These are phyloP conservation scores for Nomada goodeniana DNA, from an alignment of 2,888 invertebrate species.

Conservation along the genomic window DNA sequence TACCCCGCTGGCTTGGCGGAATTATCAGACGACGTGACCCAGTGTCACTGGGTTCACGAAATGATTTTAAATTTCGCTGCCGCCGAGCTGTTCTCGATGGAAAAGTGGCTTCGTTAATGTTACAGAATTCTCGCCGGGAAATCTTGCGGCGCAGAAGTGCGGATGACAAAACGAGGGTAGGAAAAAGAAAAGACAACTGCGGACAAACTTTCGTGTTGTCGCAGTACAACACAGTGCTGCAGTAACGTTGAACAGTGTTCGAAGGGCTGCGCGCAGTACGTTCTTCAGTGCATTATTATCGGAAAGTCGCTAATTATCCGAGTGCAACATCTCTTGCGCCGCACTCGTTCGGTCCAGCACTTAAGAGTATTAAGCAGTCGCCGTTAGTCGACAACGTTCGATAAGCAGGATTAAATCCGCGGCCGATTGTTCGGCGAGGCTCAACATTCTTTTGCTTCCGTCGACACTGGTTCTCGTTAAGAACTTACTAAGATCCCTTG, in stretches of 20 bases:
- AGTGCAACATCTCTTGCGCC: neutral
- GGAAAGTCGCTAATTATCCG: neutral
- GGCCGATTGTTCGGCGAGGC: neutral
- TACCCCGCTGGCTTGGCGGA: constrained; percentile 35
- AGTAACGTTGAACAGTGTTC: neutral
- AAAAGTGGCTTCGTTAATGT: constrained; percentile 25
- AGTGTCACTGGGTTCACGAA: constrained; percentile 4
- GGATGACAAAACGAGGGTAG: no score
- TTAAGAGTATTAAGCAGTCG: constrained; percentile 1
- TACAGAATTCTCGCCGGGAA: constrained; percentile 11
- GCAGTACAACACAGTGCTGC: neutral
- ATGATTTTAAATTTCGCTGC: neutral
- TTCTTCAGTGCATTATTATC: neutral
- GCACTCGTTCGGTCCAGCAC: neutral
- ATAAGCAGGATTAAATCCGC: constrained; percentile 19
- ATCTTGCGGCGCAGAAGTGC: neutral
- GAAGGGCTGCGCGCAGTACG: neutral
- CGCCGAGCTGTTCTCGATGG: neutral
- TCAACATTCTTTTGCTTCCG: constrained; percentile 10
- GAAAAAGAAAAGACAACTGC: no score
- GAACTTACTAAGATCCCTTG: constrained; percentile 47
- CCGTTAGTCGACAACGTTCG: neutral
- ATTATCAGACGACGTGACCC: constrained; percentile 31
- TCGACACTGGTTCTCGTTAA: constrained; percentile 15
- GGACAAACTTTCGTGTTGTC: neutral